Base-by-base conservation (phyloP, 2,888 invertebrate species). In the Epicampocera succincta region DNA sequence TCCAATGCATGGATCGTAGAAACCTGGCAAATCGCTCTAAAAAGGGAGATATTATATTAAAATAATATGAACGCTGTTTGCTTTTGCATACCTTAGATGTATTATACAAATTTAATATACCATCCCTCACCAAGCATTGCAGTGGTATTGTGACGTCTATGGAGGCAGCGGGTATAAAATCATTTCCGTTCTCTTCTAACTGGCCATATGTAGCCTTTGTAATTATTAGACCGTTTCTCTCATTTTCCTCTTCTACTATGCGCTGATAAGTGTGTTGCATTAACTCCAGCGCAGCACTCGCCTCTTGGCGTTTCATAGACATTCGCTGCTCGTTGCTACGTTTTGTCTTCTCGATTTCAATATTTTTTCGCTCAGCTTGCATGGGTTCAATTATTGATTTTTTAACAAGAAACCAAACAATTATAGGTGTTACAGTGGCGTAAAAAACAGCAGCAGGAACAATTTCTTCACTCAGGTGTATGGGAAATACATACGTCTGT, bases 121-220 rank as follows among this genome's bases (percentile, higher is more conserved):
- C 96, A 89, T 98, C 96, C 89, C 96, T 96, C 69, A 98, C 96
- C 86, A 98, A 93, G 89, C 98, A 98, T 91, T 99, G 99, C 29
- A 99, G 88, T 0, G 98, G 98, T 86, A 98, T 93, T n/a, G 97
- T 98, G 15, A 99, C 99, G 90, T 99, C 98, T 80, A 98, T 94
- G 12, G 90, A 90, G 74, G 88, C 85, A 4, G 92, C 92, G 0
- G 92, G 91, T 0, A 87, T 83, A 56, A 88, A 87, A 2, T 75
- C 44, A 52, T 83, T 84, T 44, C 85, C 85, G 46, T 81, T 91
- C 76, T 90, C 86, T 15, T 92, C 92, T 54, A 95, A 91, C 88
- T 94, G 94, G 21, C 97, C 97, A 87, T 97, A 97, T 9, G 96
- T 86, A 0, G 98, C 99, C 87, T 95, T 94, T 0, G 95, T 91